Base-by-base conservation (phyloP, 2,797 vertebrate species). In the Gymnoscopelus microlampas region DNA sequence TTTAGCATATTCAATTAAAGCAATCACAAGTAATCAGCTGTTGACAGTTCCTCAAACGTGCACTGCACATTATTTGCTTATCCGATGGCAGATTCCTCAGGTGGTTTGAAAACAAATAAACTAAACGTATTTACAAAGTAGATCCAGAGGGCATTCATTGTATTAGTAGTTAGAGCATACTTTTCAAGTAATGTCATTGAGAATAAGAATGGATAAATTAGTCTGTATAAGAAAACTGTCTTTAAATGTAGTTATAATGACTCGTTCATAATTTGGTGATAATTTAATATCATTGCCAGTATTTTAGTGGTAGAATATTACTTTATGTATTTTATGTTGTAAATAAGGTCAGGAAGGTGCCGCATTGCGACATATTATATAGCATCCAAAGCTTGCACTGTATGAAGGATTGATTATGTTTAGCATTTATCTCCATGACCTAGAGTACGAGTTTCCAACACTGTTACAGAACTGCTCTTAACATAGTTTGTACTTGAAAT, bases 141-240 rank as follows among this genome's bases (percentile, higher is more conserved):
- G 32, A 35, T 35, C 32, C 32, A 35, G 32, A 6, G 39, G 12
- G n/a, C 3, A 51, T 7, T 14, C n/a, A 7, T 51, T 51, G 50
- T n/a, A 15, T 51, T 14, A 14, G n/a, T 4, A 3, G n/a, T 51
- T 51, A 51, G 50, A 51, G 50, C 50, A 51, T 51, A 35, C 32
- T 35, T 35, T 4, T 35, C 32, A 69, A 82, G 66, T 29, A 47
- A 58, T 23, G 60, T 73, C 64, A 75, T 70, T 72, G 66, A 14
- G 15, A 80, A 89, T 85, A 85, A 79, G 56, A 75, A 80, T 14
- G 12, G 49, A n/a, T n/a, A 51, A 1, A n/a, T 51, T 14, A 3
- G 12, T 50, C 62, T 65, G 57, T 72, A 84, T 87, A 87, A 87
- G 79, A 81, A 84, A 87, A 71, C 5, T 77, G 77, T 73, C 74